A percentile compares a stretch with the other conserved stretches of the same genome.
These are phyloP conservation scores for Caenorhabditis macrosperma DNA, from an alignment of 2,888 invertebrate genomes.

Conservation along the genomic window DNA sequence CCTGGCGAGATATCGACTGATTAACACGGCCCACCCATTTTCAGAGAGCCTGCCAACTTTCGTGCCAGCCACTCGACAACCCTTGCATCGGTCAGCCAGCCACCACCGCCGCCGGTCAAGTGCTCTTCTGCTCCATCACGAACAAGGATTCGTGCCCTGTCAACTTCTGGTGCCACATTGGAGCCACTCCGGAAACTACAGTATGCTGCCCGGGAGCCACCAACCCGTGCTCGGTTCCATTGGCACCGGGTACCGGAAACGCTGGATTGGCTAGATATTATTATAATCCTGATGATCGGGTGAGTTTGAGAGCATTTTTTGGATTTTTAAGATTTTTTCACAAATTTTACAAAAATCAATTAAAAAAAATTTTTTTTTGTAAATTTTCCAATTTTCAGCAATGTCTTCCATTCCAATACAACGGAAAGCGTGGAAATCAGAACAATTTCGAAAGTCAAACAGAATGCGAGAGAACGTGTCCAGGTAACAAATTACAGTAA, in stretches of 20 bases:
- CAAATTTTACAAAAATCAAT: too few species aligned
- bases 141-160: constrained; percentile 78
- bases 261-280: constrained; percentile 74
- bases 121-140: constrained; percentile 78
- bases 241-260: constrained; percentile 80
- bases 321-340: too few species aligned
- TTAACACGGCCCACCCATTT: too few species aligned
- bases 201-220: constrained; percentile 80
- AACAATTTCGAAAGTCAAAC: constrained; percentile 78
- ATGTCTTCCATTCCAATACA: constrained; percentile 80
- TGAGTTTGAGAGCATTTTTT: too few species aligned
- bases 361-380: too few species aligned
- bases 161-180: constrained; percentile 79
- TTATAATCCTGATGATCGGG: constrained; percentile 79
- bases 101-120: constrained; percentile 77
- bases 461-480: constrained; percentile 79
- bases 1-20: too few species aligned
- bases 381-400: too few species aligned
- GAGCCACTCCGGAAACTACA: constrained; percentile 76
- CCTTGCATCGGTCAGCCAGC: constrained; percentile 80
- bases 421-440: constrained; percentile 78
- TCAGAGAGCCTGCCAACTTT: constrained; percentile 77
- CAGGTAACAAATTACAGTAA: constrained; percentile 69
- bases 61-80: constrained; percentile 79
- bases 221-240: constrained; percentile 80